Evolutionary conservation across 2,113 vertebrate genomes (phyloP).

Genomic region (Pollachius pollachius): DNA sequence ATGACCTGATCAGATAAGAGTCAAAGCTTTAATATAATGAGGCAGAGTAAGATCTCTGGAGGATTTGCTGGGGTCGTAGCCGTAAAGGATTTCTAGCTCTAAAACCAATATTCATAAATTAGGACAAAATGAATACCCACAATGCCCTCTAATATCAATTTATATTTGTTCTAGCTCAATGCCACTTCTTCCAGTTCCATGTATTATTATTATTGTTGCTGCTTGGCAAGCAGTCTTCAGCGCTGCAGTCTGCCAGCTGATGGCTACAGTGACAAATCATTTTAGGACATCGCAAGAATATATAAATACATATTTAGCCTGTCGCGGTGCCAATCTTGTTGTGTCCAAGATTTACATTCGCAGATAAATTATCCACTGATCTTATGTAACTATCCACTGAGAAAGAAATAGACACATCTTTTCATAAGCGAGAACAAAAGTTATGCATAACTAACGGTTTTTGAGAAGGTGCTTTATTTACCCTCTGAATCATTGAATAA

Average conservation of each 20-base stretch:
- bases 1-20: no score
- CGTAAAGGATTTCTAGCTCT: background rate
- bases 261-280: background rate
- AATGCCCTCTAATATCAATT: background rate
- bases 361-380: no score
- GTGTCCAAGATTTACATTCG: background rate
- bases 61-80: no score
- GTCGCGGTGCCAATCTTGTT: background rate
- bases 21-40: no score
- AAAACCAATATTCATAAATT: background rate
- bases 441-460: no score
- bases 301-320: background rate
- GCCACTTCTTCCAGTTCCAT: background rate
- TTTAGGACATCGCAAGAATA: background rate
- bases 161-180: background rate
- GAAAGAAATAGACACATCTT: no score
- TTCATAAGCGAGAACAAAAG: no score
- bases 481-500: no score
- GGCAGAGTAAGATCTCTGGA: no score
- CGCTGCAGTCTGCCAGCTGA: background rate
- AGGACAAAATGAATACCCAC: background rate
- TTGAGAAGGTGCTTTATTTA: no score
- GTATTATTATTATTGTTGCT: background rate
- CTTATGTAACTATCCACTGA: no score
- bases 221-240: background rate